Evolutionary conservation across 2,888 invertebrate genomes (phyloP).

Genomic region (Catocala fraxini): DNA sequence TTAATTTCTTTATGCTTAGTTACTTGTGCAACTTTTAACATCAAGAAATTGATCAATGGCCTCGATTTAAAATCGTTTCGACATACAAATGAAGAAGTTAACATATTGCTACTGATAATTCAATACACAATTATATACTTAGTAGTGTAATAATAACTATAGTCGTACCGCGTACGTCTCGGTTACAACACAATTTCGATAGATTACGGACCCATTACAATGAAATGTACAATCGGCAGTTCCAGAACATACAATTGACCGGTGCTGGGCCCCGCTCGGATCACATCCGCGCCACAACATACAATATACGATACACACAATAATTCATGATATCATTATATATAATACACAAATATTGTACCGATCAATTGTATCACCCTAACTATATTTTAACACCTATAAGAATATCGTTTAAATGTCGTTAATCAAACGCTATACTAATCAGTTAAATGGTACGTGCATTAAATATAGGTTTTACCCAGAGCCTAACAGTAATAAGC

Average conservation of each 20-base stretch:
- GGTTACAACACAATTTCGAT: slow-evolving; percentile 26
- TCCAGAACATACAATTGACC: slow-evolving; percentile 67
- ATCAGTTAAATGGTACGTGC: slow-evolving; percentile 64
- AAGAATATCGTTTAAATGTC: slow-evolving; percentile 57
- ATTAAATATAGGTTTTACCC: slow-evolving; percentile 67
- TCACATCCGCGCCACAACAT: slow-evolving; percentile 36
- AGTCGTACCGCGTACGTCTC: slow-evolving; percentile 28
- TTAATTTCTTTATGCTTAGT: slow-evolving; percentile 82
- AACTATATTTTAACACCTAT: slow-evolving; percentile 62
- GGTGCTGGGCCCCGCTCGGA: slow-evolving; percentile 53
- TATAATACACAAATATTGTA: slow-evolving; percentile 42
- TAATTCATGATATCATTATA: slow-evolving; percentile 31
- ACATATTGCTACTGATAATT: slow-evolving; percentile 34
- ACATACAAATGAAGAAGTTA: slow-evolving; percentile 48
- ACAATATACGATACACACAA: slow-evolving; percentile 34
- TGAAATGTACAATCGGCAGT: slow-evolving; percentile 82
- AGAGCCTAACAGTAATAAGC: slow-evolving; percentile 67
- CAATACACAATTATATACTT: slow-evolving; percentile 26
- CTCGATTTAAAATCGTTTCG: slow-evolving; percentile 83
- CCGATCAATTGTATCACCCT: slow-evolving; percentile 70
- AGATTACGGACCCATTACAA: slow-evolving; percentile 78
- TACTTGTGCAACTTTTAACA: slow-evolving; percentile 79
- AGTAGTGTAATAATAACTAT: slow-evolving; percentile 46
- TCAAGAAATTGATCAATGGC: slow-evolving; percentile 82
- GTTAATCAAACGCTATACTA: slow-evolving; percentile 68